Base-by-base conservation (phyloP, 2,113 vertebrate genomes). In the Macrotus californicus region DNA sequence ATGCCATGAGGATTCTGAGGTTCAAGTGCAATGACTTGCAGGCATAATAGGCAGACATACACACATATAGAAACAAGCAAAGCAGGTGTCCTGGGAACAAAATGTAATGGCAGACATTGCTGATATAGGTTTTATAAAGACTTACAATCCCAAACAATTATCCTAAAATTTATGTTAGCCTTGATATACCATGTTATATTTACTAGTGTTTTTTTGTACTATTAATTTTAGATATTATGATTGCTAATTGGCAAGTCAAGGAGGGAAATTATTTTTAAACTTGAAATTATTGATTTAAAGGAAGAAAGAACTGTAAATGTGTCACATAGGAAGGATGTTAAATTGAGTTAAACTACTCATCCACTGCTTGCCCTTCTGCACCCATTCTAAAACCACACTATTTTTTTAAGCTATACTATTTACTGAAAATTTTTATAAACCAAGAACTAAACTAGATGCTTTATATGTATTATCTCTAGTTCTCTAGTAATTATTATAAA, bases 201-300 rank as follows among this genome's bases (percentile, higher is more conserved):
- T 84, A 72, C n/a, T n/a, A 8, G 34, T 31, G 79, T n/a, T 85
- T 97, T 50, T 5, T 1, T 41, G 76, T 54, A 64, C 75, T 61
- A 50, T 95, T 80, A 80, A 6, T 91, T 29, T 95, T 56, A 93
- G 56, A 95, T 90, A 81, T 86, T 88, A 92, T 4, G 0, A 26
- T 46, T 29, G 5, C 4, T 75, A 77, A 73, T 14, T 75, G 54
- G 29, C 59, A 96, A 92, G 50, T 16, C 7, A 94, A 83, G 39
- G 34, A 70, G 9, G 48, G 39, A 95, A 92, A 36, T 69, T 94
- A 70, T 83, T 91, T 82, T 90, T 41, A 93, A 88, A 94, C 39
- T 95, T 96, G 67, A 59, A 90, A 5, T 14, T 6, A 7, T 81
- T 81, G 31, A 79, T 84, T 96, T 43, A 91, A 96, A 95, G 24